A percentile compares a stretch with the other conserved stretches of the same genome.
Evolutionary conservation across 2,888 invertebrate genomes (phyloP).

Genomic region (Mimas tiliae): DNA sequence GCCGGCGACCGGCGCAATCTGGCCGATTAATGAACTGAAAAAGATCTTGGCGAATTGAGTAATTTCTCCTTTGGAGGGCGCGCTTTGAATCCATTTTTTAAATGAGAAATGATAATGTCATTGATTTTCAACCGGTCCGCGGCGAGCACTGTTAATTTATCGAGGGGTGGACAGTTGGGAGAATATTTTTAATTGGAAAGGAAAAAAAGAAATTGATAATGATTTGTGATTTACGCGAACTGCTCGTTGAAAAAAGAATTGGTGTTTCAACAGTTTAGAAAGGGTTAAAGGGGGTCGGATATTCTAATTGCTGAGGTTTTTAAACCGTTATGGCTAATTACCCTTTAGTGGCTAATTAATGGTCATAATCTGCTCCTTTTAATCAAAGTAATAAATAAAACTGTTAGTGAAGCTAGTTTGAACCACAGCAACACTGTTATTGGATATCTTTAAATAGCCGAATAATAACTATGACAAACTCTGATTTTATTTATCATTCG

Average conservation of each 20-base stretch:
- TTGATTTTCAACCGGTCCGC: constrained; percentile 42
- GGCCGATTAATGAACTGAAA: constrained; percentile 78
- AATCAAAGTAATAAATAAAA: not conserved
- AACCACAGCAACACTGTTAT: not conserved
- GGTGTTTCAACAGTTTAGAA: constrained; percentile 11
- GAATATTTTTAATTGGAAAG: constrained; percentile 27
- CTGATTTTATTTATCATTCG: too few species aligned
- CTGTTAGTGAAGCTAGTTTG: not conserved
- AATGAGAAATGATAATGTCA: constrained; percentile 62
- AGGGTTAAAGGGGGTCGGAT: not conserved
- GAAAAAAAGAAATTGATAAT: constrained; percentile 26
- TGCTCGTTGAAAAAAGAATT: not conserved
- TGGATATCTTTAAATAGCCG: too few species aligned
- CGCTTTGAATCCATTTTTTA: constrained; percentile 57
- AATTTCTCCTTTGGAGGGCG: constrained; percentile 58
- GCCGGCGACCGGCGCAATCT: constrained; percentile 67
- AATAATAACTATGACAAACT: too few species aligned
- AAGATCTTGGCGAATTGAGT: constrained; percentile 75
- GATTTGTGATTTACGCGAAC: constrained; percentile 21
- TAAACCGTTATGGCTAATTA: not conserved
- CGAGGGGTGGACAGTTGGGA: constrained; percentile 19
- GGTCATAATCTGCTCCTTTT: not conserved
- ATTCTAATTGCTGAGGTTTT: constrained; percentile 5
- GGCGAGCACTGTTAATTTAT: constrained; percentile 27
- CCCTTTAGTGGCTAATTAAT: not conserved